Evolutionary conservation across 2,797 vertebrate species (phyloP), one percentile per base, ranked within the genome.

Genomic region (Borostomias antarcticus): DNA sequence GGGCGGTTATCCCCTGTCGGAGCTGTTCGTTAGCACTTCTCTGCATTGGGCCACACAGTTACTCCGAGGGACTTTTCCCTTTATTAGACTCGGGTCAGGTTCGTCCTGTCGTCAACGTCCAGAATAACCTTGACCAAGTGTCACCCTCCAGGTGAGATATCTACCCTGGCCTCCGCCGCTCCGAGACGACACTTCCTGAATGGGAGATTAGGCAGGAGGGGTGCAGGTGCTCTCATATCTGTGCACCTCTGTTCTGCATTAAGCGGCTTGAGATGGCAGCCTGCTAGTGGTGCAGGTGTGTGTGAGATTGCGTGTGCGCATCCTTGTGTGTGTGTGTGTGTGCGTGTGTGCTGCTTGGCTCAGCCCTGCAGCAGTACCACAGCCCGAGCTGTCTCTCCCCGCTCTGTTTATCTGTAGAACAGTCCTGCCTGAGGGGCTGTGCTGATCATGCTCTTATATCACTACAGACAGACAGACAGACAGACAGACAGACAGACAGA

Each of bases 221-320:
- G 84, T 56, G 86, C 74, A 84, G 87, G 70, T 82, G 76, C 84
- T 69, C 82, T 89, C 82, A 72, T 77, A 75, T 85, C 80, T 86
- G 86, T 88, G 85, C 81, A 79, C 76, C 50, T 79, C 85, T 33
- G 11, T 40, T 82, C 87, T 87, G 88, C 87, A 91, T 89, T 86
- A 87, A 89, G 84, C 84, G 77, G 77, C 80, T 84, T 81, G 81
- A 86, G 84, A 88, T 89, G 75, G 83, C 89, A n/a, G n/a, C n/a
- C n/a, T 91, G 86, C 86, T 84, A 90, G 89, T 86, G 86, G 87
- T 90, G 89, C 88, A 90, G 89, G 87, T 90, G 86, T 82, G 77
- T 74, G 76, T 60, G 25, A 51, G 81, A 76, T 68, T 73, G 83
- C 85, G 83, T 78, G 43, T 47, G 43, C 15, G 43, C n/a, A n/a